Conservation (phyloP, 2,888 invertebrate genomes). For the Diarsia rubi region DNA sequence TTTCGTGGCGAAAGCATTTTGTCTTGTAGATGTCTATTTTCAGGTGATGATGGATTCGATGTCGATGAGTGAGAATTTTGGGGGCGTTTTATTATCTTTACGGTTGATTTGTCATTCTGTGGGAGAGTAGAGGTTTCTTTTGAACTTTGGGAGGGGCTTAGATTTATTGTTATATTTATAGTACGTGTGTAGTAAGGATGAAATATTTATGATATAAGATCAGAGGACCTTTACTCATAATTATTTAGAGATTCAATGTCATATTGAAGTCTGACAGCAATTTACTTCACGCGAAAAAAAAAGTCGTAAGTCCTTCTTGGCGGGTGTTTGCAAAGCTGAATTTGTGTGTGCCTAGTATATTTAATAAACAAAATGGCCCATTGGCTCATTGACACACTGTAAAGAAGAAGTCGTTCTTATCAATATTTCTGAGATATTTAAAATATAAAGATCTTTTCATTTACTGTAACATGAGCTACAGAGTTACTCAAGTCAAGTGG, state of each 20-base stretch:
- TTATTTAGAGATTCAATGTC: not conserved
- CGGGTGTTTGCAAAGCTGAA: too few relatives aligned
- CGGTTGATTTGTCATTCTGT: constrained; percentile 21
- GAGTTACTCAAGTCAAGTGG: too few relatives aligned
- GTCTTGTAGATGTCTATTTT: constrained; percentile 55
- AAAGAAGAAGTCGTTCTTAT: not conserved
- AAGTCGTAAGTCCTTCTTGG: not conserved
- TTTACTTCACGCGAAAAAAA: not conserved
- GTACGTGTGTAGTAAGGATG: not conserved
- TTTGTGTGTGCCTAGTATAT: too few relatives aligned
- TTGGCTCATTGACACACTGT: too few relatives aligned
- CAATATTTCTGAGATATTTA: not conserved
- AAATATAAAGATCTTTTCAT: not conserved
- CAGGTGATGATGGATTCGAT: constrained; percentile 49
- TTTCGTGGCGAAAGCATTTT: constrained; percentile 45
- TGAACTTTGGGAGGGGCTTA: not conserved
- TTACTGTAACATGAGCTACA: too few relatives aligned
- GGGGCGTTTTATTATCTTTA: constrained; percentile 24
- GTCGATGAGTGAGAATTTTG: constrained; percentile 25
- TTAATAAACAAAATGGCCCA: too few relatives aligned
- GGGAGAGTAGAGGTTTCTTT: constrained; percentile 10
- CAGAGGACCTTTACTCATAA: not conserved
- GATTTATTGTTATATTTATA: constrained; percentile 2
- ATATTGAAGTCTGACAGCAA: not conserved
- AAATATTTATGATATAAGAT: too few relatives aligned